phyloP scores from a whole-genome alignment of 1,140 invertebrate species.

The Solen grandis region DNA sequence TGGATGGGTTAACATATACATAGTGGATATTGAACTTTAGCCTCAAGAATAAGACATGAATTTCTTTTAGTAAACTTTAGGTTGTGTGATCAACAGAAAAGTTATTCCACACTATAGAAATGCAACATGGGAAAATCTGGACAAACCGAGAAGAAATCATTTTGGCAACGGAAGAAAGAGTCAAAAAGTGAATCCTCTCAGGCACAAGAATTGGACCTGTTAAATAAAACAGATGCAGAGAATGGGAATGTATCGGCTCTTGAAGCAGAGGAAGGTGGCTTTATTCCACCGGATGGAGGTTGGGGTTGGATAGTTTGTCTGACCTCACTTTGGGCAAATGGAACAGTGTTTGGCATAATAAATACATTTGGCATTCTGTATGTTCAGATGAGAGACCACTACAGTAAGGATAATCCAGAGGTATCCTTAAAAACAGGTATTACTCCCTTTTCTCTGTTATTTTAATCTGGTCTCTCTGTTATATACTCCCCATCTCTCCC shows the following conservation, averaged over 20 bases:
- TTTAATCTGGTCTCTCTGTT: not conserved
- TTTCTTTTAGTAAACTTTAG: too few relatives aligned
- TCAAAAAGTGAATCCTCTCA: not conserved
- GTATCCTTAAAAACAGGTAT: slow-evolving; percentile 73
- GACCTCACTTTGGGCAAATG: slow-evolving; percentile 93
- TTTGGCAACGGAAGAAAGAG: slow-evolving; percentile 41
- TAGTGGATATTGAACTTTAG: too few relatives aligned
- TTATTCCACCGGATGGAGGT: slow-evolving; percentile 88
- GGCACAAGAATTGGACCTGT: not conserved
- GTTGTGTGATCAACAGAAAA: too few relatives aligned
- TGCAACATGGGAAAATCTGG: slow-evolving; percentile 49
- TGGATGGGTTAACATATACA: too few relatives aligned
- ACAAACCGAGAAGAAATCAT: slow-evolving; percentile 23
- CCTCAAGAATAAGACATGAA: too few relatives aligned
- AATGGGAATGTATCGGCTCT: not conserved
- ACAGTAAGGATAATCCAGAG: slow-evolving; percentile 81
- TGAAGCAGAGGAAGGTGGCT: slow-evolving; percentile 50
- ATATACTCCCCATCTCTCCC: too few relatives aligned
- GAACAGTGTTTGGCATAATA: slow-evolving; percentile 94
- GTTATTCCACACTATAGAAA: too few relatives aligned
- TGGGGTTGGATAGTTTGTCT: slow-evolving; percentile 91
- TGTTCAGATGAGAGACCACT: slow-evolving; percentile 85
- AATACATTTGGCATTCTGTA: slow-evolving; percentile 94
- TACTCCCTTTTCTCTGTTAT: slow-evolving; percentile 31
- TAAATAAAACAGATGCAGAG: not conserved